These are phyloP conservation scores for Chorisops tibialis DNA, from an alignment of 2,888 invertebrate genomes.

Conservation along the genomic window DNA sequence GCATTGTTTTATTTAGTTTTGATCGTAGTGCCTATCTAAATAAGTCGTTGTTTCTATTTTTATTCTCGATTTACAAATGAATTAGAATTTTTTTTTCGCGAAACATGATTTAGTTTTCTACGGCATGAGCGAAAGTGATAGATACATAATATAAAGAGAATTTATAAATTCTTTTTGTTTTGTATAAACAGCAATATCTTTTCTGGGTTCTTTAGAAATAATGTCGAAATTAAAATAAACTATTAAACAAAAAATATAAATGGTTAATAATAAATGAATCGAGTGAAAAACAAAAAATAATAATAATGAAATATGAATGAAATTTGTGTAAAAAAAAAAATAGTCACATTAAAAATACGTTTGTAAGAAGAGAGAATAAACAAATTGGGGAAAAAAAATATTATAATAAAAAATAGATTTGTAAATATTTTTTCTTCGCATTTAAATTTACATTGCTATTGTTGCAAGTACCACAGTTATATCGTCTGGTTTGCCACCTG, in stretches of 20 bases:
- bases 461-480: slow-evolving; percentile 95
- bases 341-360: slow-evolving; percentile 11
- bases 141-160: no score
- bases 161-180: no score
- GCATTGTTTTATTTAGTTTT: no score
- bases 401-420: slow-evolving; percentile 24
- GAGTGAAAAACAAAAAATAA: no score
- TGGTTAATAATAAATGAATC: neutral
- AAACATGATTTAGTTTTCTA: no score
- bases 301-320: neutral
- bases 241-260: slow-evolving; percentile 5
- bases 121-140: no score
- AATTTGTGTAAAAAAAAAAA: neutral
- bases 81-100: no score
- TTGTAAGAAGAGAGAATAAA: slow-evolving; percentile 1
- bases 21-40: no score
- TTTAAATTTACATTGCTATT: slow-evolving; percentile 65
- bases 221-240: neutral
- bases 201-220: neutral
- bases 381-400: neutral
- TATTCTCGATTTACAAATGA: no score
- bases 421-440: slow-evolving; percentile 8
- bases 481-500: slow-evolving; percentile 98
- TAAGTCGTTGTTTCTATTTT: no score
- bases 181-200: no score